A percentile compares a stretch with the other conserved stretches of the same genome.
Conservation (phyloP, 1,140 invertebrate species). For the Drosophila sucinea region DNA sequence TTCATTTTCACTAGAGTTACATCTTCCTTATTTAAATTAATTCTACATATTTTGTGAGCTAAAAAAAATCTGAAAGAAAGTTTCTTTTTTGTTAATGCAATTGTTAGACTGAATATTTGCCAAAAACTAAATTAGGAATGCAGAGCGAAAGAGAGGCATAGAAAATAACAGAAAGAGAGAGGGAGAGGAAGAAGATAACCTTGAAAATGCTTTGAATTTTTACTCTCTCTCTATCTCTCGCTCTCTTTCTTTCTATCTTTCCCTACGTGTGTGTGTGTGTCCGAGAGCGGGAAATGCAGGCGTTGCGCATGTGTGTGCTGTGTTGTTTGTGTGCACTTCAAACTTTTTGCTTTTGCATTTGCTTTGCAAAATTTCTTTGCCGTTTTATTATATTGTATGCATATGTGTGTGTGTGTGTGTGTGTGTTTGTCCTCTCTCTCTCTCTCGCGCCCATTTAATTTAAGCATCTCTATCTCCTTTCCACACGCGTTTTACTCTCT, state of each 20-base stretch:
- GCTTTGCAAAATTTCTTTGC: slow-evolving; percentile 24
- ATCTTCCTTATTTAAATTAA: no score
- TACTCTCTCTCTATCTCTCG: slow-evolving; percentile 19
- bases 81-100: background rate
- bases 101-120: slow-evolving; percentile 2
- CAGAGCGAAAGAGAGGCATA: slow-evolving; percentile 12
- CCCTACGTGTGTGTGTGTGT: background rate
- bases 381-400: slow-evolving; percentile 15
- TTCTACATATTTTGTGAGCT: no score
- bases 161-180: background rate
- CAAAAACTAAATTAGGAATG: slow-evolving; percentile 42
- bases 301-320: slow-evolving; percentile 26
- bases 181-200: slow-evolving; percentile 44
- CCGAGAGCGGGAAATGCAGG: slow-evolving; percentile 39
- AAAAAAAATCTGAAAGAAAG: no score
- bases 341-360: slow-evolving; percentile 18
- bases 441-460: slow-evolving; percentile 26
- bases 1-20: no score
- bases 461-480: slow-evolving; percentile 32
- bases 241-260: background rate
- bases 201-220: slow-evolving; percentile 69
- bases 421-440: slow-evolving; percentile 39
- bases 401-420: slow-evolving; percentile 31
- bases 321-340: slow-evolving; percentile 9
- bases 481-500: slow-evolving; percentile 20